Evolutionary conservation across 2,113 vertebrate species (phyloP), one percentile per base, ranked within the genome.

Genomic region (Cairina moschata): DNA sequence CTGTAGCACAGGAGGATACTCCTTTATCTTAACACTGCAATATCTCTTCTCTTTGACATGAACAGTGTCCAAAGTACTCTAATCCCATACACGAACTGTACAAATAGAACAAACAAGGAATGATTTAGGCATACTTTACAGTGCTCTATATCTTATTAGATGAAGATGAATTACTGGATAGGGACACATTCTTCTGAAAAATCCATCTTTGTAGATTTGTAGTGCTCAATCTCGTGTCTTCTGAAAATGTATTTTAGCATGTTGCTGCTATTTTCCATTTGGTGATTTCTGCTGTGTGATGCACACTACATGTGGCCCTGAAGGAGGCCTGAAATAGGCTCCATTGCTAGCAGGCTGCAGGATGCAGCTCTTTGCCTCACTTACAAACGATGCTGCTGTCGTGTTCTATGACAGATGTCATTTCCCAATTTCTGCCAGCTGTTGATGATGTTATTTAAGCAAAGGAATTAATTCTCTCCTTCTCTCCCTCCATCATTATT

Each of bases 101-200:
- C 62, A 91, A 94, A 92, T 8, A 59, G 63, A 94, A 84, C 56
- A 97, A 94, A 91, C 44, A 90, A 60, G 71, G 85, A 76, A 88
- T 91, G 88, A 94, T 94, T 95, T 93, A 91, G 94, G 75, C 62
- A 90, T 7, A 34, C 67, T 88, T 82, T 71, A 93, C 50, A 87
- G 48, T 55, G 55, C 87, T 89, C 48, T 91, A 0, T 50, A 83
- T 59, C 42, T 95, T 94, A 91, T 16, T 86, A 94, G 85, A 87
- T 94, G 71, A 95, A 95, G 92, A 94, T 44, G 31, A 91, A 94
- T 91, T 74, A 78, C 59, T 83, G 60, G 81, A 73, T 29, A 90
- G 86, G 50, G 63, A 83, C 62, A 86, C 26, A 28, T 63, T 88
- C 80, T 83, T 65, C 18, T 31, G 14, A 91, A 95, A 96, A 93